Percentiles rank a stretch among this genome's conserved stretches.
Conservation (phyloP, 2,113 vertebrate genomes). For the Bufo bufo region DNA sequence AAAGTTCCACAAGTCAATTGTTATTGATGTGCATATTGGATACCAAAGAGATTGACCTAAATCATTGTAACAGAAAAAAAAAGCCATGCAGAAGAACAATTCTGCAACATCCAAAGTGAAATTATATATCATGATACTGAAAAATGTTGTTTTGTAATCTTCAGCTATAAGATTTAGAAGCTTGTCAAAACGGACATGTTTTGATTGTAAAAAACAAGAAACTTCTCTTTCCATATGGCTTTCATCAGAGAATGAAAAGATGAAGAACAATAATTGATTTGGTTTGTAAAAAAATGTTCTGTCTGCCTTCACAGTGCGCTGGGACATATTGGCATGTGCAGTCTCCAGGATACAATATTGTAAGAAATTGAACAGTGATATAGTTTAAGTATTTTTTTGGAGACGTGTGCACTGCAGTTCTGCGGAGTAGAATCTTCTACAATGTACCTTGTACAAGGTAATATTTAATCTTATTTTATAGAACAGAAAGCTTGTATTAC, state of each 20-base stretch:
- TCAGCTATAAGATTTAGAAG: neutral
- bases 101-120: neutral
- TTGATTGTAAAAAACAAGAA: conserved; percentile 32
- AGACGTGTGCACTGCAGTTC: neutral
- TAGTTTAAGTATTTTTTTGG: neutral
- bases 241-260: conserved; percentile 26
- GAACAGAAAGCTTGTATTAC: neutral
- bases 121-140: neutral
- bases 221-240: conserved; percentile 37
- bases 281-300: conserved; percentile 24
- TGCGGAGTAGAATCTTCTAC: neutral
- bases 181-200: conserved; percentile 12
- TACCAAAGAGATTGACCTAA: neutral
- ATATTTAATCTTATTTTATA: neutral
- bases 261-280: conserved; percentile 19
- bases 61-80: neutral
- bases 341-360: conserved; percentile 21
- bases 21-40: neutral
- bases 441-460: neutral
- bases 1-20: too few relatives aligned
- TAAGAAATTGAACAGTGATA: conserved; percentile 25
- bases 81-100: neutral
- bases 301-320: neutral
- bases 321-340: conserved; percentile 20
- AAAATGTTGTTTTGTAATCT: neutral